Evolutionary conservation across 2,797 vertebrate genomes (phyloP), one percentile per base, ranked within the genome.

Genomic region (Pseudochirops corinnae): DNA sequence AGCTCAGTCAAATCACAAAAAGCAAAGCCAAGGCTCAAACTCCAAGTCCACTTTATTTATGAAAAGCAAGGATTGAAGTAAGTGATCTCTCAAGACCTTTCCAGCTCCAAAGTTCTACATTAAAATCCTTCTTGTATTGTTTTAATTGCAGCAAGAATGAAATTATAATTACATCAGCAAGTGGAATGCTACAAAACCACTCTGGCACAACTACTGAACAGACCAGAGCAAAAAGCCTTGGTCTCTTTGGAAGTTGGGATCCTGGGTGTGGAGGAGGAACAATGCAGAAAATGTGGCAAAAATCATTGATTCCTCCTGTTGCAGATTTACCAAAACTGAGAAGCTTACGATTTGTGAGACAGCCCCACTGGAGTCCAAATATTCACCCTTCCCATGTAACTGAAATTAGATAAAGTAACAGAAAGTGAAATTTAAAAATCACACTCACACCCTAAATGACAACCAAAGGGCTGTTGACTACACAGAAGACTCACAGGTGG

Each of bases 101-200:
- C 39, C 9, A 26, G 74, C 2, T 46, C 74, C 46, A 46, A 46
- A 82, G 6, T 26, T 82, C 39, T 82, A 46, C 39, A 82, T 82
- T 82, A 46, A 82, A 39, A 82, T 9, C 7, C 21, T 26, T 82
- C 39, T 82, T 3, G 0, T 26, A 39, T 46, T 82, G n/a, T 46
- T 82, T 82, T 82, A 26, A 82, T 60, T 92, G 55, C 46, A 2
- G 82, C 18, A 28, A 9, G 46, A 92, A 82, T 92, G 92, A 95
- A 55, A 60, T 93, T 92, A 90, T 56, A 12, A 62, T 95, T 96
- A 94, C 82, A 93, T 93, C 95, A 95, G 18, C 82, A 92, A 92
- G 0, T 97, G 93, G 96, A 97, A 97, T 97, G 96, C 90, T 93
- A 94, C 92, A 56, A 90, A 96, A 94, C 92, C 91, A 57, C 94